Evolutionary conservation across 2,888 invertebrate genomes (phyloP), one percentile per base, ranked within the genome.

Genomic region (Spisula solida): DNA sequence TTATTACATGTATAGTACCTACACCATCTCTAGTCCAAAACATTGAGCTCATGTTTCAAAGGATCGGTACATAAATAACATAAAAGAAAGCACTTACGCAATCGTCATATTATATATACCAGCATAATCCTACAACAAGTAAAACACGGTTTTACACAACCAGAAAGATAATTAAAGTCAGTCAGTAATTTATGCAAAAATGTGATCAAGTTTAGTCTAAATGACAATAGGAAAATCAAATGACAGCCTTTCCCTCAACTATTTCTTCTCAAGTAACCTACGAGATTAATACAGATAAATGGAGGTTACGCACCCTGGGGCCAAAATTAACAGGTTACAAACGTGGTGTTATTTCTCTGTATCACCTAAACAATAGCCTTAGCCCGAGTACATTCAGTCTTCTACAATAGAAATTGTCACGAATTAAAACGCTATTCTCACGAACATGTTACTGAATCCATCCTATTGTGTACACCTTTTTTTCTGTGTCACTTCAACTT

Each of bases 261-360:
- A 55, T 56, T 34, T 16, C 78, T 79, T 85, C 85, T 85, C 85
- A 85, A 78, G 78, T 85, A 85, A 56, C 85, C 31, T 20, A n/a
- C 55, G 48, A 87, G 87, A 82, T 87, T 87, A 87, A 87, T 87
- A 29, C 87, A 87, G 87, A 85, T 85, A 88, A 88, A 86, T 88
- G 78, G 66, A 87, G 79, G 79, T 79, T 82, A 79, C 51, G 83
- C 82, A 88, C 88, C 91, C 89, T 86, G 56, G 78, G 88, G 91
- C 82, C 82, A 83, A 91, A 91, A 91, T 91, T 91, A 91, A 89
- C 91, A 89, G 86, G 87, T 89, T 85, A 25, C 87, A 78, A 34
- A 20, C 81, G 81, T 55, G 56, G 29, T 51, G 85, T 89, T 87
- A 89, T 84, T 91, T 88, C 89, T 83, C 51, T 75, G 31, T 75